Evolutionary conservation across 2,888 invertebrate genomes (phyloP).

Genomic region (Halictus quadricinctus): DNA sequence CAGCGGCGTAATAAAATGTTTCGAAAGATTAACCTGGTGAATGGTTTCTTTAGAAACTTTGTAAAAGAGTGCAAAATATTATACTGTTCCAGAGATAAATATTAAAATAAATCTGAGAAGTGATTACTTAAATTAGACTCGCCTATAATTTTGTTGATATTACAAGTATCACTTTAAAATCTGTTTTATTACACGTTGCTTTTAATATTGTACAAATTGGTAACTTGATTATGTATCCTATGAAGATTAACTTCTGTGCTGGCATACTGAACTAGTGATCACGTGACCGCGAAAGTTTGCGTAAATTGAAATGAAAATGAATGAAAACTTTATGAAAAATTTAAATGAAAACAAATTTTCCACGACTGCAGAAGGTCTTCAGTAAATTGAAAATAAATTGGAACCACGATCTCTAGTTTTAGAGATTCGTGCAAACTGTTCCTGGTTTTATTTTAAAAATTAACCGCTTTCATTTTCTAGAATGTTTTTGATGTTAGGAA

Average conservation of each 20-base stretch:
- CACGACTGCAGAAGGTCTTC: neutral
- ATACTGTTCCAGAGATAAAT: too few relatives aligned
- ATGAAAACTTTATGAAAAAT: neutral
- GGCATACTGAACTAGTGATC: neutral
- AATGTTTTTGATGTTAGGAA: neutral
- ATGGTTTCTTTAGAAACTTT: neutral
- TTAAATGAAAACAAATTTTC: neutral
- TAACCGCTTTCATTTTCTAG: neutral
- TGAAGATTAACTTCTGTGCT: neutral
- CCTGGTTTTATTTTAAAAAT: neutral
- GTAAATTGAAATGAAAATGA: too few relatives aligned
- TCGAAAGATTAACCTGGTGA: neutral
- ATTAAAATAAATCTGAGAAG: neutral
- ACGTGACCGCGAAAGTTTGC: neutral
- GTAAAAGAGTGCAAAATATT: too few relatives aligned
- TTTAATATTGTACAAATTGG: neutral
- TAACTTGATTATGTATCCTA: neutral
- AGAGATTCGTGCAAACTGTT: neutral
- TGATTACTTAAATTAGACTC: neutral
- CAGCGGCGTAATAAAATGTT: too few relatives aligned
- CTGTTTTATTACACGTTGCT: neutral
- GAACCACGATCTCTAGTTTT: neutral
- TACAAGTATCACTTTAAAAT: too few relatives aligned
- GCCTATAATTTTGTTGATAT: neutral
- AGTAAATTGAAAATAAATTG: neutral